A percentile compares a stretch with the other conserved stretches of the same genome.
Evolutionary conservation across 2,113 vertebrate genomes (phyloP).

Genomic region (Chaetops frenatus): DNA sequence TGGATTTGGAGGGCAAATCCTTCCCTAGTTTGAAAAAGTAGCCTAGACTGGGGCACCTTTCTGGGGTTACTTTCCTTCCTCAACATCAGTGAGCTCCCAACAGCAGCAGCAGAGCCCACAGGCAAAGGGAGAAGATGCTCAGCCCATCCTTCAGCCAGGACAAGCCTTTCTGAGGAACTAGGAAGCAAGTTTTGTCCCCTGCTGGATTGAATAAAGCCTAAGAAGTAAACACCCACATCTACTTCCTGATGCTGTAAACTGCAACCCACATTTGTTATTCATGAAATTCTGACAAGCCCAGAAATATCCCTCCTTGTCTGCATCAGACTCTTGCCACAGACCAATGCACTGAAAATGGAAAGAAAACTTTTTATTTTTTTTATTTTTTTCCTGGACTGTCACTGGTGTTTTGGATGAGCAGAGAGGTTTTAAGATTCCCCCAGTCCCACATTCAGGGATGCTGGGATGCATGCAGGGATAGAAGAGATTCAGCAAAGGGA

Average conservation of each 20-base stretch:
- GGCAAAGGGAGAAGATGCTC: background rate
- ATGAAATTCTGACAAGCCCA: background rate
- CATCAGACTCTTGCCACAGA: background rate
- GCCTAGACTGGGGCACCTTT: background rate
- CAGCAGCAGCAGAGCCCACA: background rate
- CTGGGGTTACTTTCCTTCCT: background rate
- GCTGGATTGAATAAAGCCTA: background rate
- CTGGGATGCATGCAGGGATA: too few species aligned
- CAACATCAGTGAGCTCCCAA: background rate
- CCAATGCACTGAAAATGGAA: background rate
- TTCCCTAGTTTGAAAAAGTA: background rate
- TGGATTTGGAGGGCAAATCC: background rate
- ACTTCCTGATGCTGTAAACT: background rate
- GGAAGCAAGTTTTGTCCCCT: background rate
- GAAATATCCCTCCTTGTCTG: background rate
- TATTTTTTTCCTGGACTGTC: background rate
- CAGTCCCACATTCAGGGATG: background rate
- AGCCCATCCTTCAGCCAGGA: background rate
- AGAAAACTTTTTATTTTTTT: background rate
- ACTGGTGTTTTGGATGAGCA: background rate
- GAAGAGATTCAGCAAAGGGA: background rate
- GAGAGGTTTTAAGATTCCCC: fast-evolving
- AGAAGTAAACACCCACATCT: background rate
- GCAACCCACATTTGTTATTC: background rate
- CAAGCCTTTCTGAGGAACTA: background rate